Evolutionary conservation across 2,888 invertebrate species (phyloP), one percentile per base, ranked within the genome.

Genomic region (Sepioteuthis lessoniana): DNA sequence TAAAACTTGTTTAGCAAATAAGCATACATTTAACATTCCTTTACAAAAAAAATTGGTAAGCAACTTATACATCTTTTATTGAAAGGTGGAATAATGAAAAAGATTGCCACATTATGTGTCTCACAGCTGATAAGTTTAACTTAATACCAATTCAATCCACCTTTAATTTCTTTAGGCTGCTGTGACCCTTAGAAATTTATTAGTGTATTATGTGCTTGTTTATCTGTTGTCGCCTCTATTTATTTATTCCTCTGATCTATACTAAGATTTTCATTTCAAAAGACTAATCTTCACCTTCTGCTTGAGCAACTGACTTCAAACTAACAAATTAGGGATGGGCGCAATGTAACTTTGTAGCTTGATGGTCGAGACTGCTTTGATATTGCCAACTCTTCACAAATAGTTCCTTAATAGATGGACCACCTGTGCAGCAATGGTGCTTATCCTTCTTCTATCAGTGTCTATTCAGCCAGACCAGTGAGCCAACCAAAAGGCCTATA

Each of bases 141-240:
- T 76, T 76, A 76, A 76, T 76, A 76, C 76, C n/a, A 76, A 76
- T 76, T 76, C 76, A 76, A 76, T 76, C 76, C 76, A 35, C 76
- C 76, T 76, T 76, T 76, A 76, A 76, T 76, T 76, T 76, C 76
- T 76, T 76, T 76, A n/a, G 76, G 76, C 76, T 76, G 76, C 76
- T 76, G 76, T 76, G 76, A 76, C 76, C n/a, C 76, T 76, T 76
- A n/a, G 76, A 76, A 76, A 76, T 76, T n/a, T 76, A 76, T 76
- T 16, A 76, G 76, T n/a, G 76, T n/a, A 76, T 76, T 76, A 76
- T 76, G 76, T 76, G 76, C n/a, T 10, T 76, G n/a, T 76, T 35
- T 76, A 76, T 76, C 76, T 76, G 76, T 76, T 76, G 76, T 76
- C 76, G 76, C 76, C 76, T 76, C 76, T 35, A 76, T 76, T 76